These are phyloP conservation scores for Sorex araneus DNA, from an alignment of 2,113 vertebrate species.

Conservation along the genomic window DNA sequence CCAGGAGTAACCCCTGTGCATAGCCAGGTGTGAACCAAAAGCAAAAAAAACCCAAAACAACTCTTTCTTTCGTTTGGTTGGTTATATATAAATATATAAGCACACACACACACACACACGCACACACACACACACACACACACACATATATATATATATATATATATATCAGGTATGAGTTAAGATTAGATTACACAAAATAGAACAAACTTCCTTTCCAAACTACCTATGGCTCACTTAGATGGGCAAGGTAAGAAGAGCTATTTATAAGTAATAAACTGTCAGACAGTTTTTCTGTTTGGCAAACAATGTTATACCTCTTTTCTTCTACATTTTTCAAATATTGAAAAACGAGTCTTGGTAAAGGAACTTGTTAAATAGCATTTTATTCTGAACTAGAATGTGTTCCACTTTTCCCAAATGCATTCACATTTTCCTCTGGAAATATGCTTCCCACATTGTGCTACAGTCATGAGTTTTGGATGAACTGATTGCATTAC, in stretches of 20 bases:
- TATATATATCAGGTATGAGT: slow-evolving; percentile 38
- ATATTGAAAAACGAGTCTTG: background rate
- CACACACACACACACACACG: too few relatives aligned
- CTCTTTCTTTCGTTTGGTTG: slow-evolving; percentile 11
- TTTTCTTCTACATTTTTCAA: slow-evolving; percentile 31
- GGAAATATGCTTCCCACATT: background rate
- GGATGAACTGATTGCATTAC: background rate
- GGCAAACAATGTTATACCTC: background rate
- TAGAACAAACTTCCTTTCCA: slow-evolving; percentile 51
- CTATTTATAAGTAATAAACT: too few relatives aligned
- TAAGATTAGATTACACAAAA: background rate
- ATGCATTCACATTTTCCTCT: slow-evolving; percentile 10
- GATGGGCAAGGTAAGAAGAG: too few relatives aligned
- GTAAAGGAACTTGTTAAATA: background rate
- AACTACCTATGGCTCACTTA: slow-evolving; percentile 42
- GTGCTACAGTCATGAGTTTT: background rate
- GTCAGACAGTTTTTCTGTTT: background rate
- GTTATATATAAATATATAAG: background rate
- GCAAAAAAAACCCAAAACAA: too few relatives aligned
- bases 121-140: too few relatives aligned
- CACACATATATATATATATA: too few relatives aligned
- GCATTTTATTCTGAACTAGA: background rate
- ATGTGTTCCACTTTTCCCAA: slow-evolving; percentile 43
- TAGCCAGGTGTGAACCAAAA: too few relatives aligned
- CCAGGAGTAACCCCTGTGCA: too few relatives aligned